Evolutionary conservation across 2,113 vertebrate species (phyloP), one percentile per base, ranked within the genome.

Genomic region (Siniperca knerii): DNA sequence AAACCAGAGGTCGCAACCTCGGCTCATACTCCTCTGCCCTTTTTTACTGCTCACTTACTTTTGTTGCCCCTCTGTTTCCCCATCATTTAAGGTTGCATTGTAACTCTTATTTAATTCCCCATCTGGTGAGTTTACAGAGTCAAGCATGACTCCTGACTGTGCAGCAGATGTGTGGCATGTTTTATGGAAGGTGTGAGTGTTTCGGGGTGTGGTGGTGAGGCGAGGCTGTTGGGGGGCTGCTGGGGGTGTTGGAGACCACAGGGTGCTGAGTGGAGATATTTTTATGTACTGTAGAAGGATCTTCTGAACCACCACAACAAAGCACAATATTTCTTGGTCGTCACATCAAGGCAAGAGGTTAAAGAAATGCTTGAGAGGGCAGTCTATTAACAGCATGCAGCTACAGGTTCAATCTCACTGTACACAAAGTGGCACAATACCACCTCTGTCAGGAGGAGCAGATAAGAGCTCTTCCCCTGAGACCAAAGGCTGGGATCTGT

Each of bases 91-190:
- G 83, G 81, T 86, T 87, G 87, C 82, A 87, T 64, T 93, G 91
- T 94, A 95, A 94, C 87, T 89, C 91, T 87, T 90, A 81, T 93
- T 95, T 93, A 92, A 94, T 83, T 90, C 89, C 88, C 90, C 95
- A 95, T 96, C 95, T 96, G 95, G 94, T 87, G 90, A 83, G 79
- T 95, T 95, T 93, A 96, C 94, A 93, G 93, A 96, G 95, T 94
- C 66, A 52, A 93, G 90, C 88, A 79, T 85, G 89, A 89, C 91
- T 95, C 88, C 93, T 94, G 91, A 94, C 95, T 96, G 94, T 46
- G 94, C 86, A 89, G 93, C 95, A 95, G 94, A 95, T 96, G 95
- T 96, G 93, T 83, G 90, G 87, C 66, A 50, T 90, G 90, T 92
- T 96, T 95, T 96, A 95, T 89, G 84, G 92, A 83, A 90, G 90